Conservation (phyloP, 2,797 vertebrate species). For the Crocidura indochinensis region DNA sequence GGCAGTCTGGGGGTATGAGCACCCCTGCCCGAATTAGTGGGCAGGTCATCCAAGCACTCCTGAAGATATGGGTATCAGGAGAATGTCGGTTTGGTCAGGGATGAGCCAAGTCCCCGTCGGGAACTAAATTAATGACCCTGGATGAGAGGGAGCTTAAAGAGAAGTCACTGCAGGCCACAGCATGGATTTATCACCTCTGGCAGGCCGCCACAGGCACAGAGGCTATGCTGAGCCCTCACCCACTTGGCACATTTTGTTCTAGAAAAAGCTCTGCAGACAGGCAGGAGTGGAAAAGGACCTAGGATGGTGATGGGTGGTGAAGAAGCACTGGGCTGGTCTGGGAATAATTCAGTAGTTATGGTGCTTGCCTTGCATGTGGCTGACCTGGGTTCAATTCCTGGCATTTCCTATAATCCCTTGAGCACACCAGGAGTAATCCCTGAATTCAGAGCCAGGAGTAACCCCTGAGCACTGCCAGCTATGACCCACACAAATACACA, state of each 20-base stretch:
- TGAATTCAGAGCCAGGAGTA: too few species aligned
- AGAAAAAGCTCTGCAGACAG: slow-evolving; percentile 49
- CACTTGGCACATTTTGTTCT: background rate
- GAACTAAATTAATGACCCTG: slow-evolving; percentile 29
- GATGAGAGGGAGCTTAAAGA: background rate
- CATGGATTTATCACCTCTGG: background rate
- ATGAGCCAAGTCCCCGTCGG: background rate
- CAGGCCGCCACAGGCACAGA: background rate
- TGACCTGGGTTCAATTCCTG: too few species aligned
- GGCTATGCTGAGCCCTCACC: background rate
- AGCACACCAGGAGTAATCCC: too few species aligned
- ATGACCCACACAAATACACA: too few species aligned
- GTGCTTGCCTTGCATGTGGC: too few species aligned
- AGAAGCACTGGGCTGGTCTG: background rate
- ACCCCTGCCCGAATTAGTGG: too few species aligned
- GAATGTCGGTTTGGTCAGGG: background rate
- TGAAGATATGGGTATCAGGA: background rate
- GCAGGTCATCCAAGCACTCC: too few species aligned
- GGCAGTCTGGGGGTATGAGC: too few species aligned
- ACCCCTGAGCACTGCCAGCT: too few species aligned
- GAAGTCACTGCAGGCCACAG: background rate
- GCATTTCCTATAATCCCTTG: too few species aligned
- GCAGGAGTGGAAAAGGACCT: background rate
- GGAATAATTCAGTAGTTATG: background rate
- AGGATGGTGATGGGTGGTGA: background rate